Conservation (phyloP, 1,140 invertebrate genomes). For the Eciton burchellii region DNA sequence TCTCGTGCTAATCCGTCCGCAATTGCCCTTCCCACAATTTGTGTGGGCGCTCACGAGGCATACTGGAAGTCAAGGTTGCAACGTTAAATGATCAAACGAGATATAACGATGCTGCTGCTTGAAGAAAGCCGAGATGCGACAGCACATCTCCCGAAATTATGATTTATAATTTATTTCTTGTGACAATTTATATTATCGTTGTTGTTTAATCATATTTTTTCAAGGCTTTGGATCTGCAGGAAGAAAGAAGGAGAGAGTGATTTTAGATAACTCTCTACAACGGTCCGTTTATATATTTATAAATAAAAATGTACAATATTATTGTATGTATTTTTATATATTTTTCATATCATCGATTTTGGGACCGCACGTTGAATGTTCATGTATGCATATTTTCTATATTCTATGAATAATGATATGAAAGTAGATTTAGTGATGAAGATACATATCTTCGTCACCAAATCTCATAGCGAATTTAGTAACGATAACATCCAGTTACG, state of each 20-base stretch:
- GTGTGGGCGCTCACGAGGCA: background rate
- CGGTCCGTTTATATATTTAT: too few relatives aligned
- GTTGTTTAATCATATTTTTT: too few relatives aligned
- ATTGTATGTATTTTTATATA: too few relatives aligned
- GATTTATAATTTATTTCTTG: background rate
- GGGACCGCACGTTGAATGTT: too few relatives aligned
- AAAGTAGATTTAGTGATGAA: too few relatives aligned
- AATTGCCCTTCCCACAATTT: constrained; percentile 5
- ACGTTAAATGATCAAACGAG: constrained; percentile 19
- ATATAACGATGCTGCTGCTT: constrained; percentile 8
- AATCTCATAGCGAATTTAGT: background rate
- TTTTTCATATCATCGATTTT: too few relatives aligned
- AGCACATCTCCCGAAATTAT: background rate
- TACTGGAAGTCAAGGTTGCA: constrained; percentile 12
- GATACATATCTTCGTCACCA: background rate
- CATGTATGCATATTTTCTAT: background rate
- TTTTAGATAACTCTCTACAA: background rate
- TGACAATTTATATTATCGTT: too few relatives aligned
- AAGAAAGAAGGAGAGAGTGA: too few relatives aligned
- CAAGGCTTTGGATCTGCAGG: too few relatives aligned
- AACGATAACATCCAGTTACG: background rate
- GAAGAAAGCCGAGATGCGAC: background rate
- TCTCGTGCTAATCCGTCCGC: background rate
- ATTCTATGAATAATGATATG: background rate
- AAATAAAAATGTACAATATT: too few relatives aligned